Evolutionary conservation across 2,797 vertebrate species (phyloP).

Genomic region (Acanthiza pusilla): DNA sequence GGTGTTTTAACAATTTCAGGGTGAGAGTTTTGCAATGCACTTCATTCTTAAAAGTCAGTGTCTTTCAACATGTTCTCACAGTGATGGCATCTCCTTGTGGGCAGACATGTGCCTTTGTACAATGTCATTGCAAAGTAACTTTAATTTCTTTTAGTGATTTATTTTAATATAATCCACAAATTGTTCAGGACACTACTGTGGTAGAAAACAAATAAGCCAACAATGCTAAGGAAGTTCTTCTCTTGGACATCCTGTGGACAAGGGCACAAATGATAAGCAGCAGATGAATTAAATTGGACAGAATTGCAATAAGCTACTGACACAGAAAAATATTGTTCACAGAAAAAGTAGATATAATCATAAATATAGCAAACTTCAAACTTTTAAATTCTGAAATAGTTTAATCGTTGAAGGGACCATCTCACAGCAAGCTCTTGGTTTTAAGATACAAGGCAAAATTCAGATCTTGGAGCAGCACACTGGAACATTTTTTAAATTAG

Average conservation of each 20-base stretch:
- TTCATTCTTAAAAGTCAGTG: background rate
- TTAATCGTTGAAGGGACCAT: background rate
- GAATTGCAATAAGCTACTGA: background rate
- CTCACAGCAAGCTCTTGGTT: background rate
- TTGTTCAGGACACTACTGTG: background rate
- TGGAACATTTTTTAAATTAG: background rate
- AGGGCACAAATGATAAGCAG: background rate
- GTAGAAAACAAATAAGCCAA: background rate
- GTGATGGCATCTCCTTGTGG: background rate
- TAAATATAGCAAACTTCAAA: background rate
- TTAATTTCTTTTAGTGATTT: background rate
- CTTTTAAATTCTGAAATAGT: background rate
- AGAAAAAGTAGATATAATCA: background rate
- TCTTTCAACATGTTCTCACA: accelerated
- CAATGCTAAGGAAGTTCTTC: background rate
- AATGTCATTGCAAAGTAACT: background rate
- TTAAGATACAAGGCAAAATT: background rate
- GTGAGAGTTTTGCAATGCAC: background rate
- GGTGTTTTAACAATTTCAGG: background rate
- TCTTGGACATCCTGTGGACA: background rate
- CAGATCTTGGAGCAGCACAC: background rate
- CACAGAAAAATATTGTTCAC: background rate
- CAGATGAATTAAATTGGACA: background rate
- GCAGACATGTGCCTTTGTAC: background rate
- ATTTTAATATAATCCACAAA: background rate